phyloP scores from a whole-genome alignment of 1,140 invertebrate species.

The Drosophila bipectinata region DNA sequence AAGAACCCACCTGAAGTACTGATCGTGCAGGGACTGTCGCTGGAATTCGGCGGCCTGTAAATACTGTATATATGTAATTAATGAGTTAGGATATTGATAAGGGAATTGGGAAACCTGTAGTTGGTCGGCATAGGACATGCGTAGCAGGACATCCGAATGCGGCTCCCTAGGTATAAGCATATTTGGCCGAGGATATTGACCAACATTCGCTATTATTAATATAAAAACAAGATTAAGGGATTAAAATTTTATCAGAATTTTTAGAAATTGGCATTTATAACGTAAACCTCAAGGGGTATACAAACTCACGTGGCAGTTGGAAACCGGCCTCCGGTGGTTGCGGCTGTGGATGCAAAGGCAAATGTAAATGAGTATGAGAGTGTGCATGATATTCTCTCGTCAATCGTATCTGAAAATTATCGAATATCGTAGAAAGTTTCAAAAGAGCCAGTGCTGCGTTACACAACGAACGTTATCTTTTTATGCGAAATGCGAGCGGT shows the following conservation, averaged over 20 bases:
- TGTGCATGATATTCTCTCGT: constrained; percentile 85
- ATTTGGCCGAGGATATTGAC: constrained; percentile 84
- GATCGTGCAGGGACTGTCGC: constrained; percentile 83
- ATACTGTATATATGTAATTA: constrained; percentile 84
- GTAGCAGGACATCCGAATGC: constrained; percentile 83
- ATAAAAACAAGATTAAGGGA: background rate
- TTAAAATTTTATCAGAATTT: background rate
- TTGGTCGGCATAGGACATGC: constrained; percentile 84
- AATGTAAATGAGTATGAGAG: constrained; percentile 95
- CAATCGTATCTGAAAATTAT: constrained; percentile 84
- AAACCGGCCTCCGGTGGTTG: constrained; percentile 88
- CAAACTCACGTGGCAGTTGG: constrained; percentile 85
- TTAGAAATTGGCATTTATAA: background rate
- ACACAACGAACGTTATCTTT: constrained; percentile 38
- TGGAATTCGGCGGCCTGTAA: constrained; percentile 84
- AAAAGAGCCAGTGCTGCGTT: constrained; percentile 79
- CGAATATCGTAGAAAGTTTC: constrained; percentile 82
- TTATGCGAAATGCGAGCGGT: constrained; percentile 20
- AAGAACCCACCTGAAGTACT: constrained; percentile 83
- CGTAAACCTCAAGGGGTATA: constrained; percentile 63
- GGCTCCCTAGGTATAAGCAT: constrained; percentile 84
- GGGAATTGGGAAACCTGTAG: constrained; percentile 82
- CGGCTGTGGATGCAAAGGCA: constrained; percentile 92
- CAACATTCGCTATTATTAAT: constrained; percentile 77
- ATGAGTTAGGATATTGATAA: constrained; percentile 66